Base-by-base conservation (phyloP, 2,113 vertebrate species). In the Heterochromis multidens region DNA sequence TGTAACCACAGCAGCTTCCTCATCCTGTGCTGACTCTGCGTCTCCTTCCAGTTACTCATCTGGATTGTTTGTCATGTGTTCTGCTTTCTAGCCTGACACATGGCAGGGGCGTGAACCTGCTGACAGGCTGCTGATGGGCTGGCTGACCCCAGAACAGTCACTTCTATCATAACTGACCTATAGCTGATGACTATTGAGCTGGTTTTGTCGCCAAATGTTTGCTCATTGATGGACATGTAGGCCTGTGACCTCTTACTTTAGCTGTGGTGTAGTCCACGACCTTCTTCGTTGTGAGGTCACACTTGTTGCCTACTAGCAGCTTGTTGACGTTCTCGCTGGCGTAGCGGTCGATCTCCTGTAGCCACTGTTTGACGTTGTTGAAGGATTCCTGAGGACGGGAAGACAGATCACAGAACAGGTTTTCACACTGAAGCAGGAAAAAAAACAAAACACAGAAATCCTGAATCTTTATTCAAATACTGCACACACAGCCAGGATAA, bases 311-410 rank as follows among this genome's bases (percentile, higher is more conserved):
- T 93, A 99, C 98, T 92, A 99, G 97, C 95, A 99, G 97, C 95
- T 99, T 99, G 97, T 99, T 99, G 95, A 99, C 98, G 5, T 99
- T 99, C 96, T 99, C 98, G 91, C 98, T 99, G 96, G 98, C 98
- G 58, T 99, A 99, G 83, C 98, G 98, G 90, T 99, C 98, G 91
- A 99, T 99, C 96, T 99, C 98, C 96, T 99, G 98, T 83, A 99
- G 97, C 98, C 98, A 99, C 96, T 99, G 98, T 90, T 99, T 99
- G 84, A 99, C 97, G 23, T 99, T 99, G 91, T 98, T 99, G 95
- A 99, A 99, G 58, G 98, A 98, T 94, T 99, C 98, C 98, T 99
- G 91, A 52, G 25, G 72, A 70, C 4, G 6, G 31, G 31, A 1
- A 35, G 35, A 35, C 29, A 37, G 6, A 72, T 46, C 77, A 43